Evolutionary conservation across 1,140 invertebrate species (phyloP).

Genomic region (Ganaspis sp.): DNA sequence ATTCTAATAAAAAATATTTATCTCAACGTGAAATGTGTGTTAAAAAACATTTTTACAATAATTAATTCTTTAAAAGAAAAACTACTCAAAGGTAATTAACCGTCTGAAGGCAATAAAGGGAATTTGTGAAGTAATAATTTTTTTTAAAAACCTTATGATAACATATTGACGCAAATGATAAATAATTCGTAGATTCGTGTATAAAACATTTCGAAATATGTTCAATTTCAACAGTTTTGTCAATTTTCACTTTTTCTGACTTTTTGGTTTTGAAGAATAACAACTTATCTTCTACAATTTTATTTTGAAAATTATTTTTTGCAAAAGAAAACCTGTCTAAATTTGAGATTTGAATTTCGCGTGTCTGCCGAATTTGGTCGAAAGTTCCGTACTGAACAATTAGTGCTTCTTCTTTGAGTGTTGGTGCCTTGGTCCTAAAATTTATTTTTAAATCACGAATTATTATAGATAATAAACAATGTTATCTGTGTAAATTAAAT

Average conservation of each 20-base stretch:
- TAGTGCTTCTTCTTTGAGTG: neutral
- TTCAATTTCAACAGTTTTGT: neutral
- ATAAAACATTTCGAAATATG: neutral
- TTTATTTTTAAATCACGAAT: neutral
- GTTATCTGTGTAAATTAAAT: neutral
- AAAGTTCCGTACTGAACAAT: neutral
- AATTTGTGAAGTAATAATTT: too few species aligned
- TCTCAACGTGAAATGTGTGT: too few species aligned
- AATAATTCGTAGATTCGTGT: neutral
- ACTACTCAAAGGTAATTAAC: too few species aligned
- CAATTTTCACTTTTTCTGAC: neutral
- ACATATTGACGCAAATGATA: neutral
- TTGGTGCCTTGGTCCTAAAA: slow-evolving; percentile 10
- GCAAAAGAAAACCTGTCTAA: neutral
- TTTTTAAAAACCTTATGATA: neutral
- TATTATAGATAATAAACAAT: neutral
- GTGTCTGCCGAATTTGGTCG: neutral
- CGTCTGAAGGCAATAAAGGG: too few species aligned
- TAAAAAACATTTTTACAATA: too few species aligned
- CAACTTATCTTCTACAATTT: neutral
- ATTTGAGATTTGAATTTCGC: slow-evolving; percentile 10
- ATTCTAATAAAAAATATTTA: too few species aligned
- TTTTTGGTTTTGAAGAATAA: neutral
- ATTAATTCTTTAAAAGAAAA: too few species aligned
- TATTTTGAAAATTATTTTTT: neutral